Evolutionary conservation across 2,113 vertebrate species (phyloP), one percentile per base, ranked within the genome.

Genomic region (Columba livia): DNA sequence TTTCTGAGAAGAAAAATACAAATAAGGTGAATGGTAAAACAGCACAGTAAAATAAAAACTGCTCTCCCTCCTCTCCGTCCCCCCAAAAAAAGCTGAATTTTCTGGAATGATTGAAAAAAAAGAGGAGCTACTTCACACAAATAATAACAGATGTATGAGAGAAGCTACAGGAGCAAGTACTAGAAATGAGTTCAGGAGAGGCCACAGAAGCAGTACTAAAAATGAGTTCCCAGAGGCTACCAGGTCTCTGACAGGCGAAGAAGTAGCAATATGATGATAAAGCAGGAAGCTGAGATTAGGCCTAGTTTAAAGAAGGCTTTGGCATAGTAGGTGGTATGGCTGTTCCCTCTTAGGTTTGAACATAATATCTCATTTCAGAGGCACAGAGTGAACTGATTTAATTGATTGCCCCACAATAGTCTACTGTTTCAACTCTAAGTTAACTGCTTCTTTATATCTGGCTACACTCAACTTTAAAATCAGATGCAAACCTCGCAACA

Each of bases 1-100:
- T 98, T 99, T 99, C 99, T 99, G 98, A 96, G 97, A 95, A 93
- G 95, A 90, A 97, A 96, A 96, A 96, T 73, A 97, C 73, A 97
- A 89, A 95, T 31, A 96, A 97, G 38, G 79, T 96, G 50, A 75
- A 86, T 94, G 91, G 65, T 88, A 94, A 82, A 93, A 75, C 50
- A 75, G 38, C 42, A 84, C 26, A 36, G 48, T 64, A 62, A 95
- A 89, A 70, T 47, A 61, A 58, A 85, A 91, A 1, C 11, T 51
- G 8, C 18, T 85, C 48, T 89, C 61, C 92, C 40, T 87, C 72
- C 47, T 91, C 65, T 89, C 79, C 66, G 74, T 19, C 54, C 71
- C 77, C 44, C 36, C 56, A 36, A 0, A 0, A 67, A 84, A 92
- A 40, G 85, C 86, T 90, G 89, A 90, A 79, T 75, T 96, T 96